Evolutionary conservation across 2,888 invertebrate species (phyloP), one percentile per base, ranked within the genome.

Genomic region (Dicranocentrus wangi): DNA sequence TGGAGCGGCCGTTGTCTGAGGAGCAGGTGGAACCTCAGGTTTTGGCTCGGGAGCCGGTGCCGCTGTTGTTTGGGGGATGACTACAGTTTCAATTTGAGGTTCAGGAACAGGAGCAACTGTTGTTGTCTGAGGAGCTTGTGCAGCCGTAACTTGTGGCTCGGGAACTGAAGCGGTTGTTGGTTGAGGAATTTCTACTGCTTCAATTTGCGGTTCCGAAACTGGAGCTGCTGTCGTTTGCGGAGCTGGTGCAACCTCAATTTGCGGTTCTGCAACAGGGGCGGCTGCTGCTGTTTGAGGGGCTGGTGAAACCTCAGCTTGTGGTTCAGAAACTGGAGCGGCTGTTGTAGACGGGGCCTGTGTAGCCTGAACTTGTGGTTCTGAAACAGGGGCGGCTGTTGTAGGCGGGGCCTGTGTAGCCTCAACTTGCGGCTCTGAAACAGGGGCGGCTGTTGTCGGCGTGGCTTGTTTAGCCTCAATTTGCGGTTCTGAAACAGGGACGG

Each of bases 31-130:
- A n/a, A 66, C 27, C 70, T 68, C 60, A 61, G 84, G 63, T 21
- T 2, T 19, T 47, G 28, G 25, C 51, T 71, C 66, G n/a, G 79
- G 23, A 43, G 61, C 43, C 10, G 2, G 0, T 39, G 60, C 17
- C 32, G 77, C 17, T 25, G 72, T 19, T 17, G 51, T 32, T 25
- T n/a, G 71, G 17, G 21, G 13, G 15, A 47, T 73, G 65, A 77
- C 43, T n/a, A n/a, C n/a, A 65, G 73, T 70, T 70, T 86, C 88
- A 86, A 66, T 87, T 87, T 83, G 84, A 85, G 81, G 66, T 39
- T 76, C 53, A 65, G 70, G 70, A 51, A 72, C 86, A 82, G 87
- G 87, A n/a, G n/a, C n/a, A 68, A 73, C 86, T 78, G 81, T 81
- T 75, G 69, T 81, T 0, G 28, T 60, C 76, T 78, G 81, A 84